Conservation (phyloP, 1,140 invertebrate species). For the Pseudomyrmex gracilis region DNA sequence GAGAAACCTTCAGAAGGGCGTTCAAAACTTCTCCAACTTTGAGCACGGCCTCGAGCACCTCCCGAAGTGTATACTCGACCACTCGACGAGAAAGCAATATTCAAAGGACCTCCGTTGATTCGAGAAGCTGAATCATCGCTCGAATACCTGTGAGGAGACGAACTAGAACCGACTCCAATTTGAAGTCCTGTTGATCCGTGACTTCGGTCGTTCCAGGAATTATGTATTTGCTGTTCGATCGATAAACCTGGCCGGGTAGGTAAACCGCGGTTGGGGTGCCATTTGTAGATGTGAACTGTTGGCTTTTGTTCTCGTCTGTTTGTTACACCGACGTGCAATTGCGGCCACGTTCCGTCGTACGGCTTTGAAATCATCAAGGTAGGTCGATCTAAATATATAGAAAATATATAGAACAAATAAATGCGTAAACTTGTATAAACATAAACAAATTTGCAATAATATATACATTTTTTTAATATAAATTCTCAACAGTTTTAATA, state of each 20-base stretch:
- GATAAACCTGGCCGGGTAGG: constrained; percentile 69
- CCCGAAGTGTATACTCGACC: constrained; percentile 73
- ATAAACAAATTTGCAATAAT: neutral
- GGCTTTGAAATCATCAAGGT: constrained; percentile 30
- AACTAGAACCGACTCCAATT: neutral
- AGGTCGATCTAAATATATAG: constrained; percentile 46
- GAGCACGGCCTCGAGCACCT: constrained; percentile 18
- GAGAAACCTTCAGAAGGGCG: neutral
- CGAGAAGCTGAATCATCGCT: constrained; percentile 8
- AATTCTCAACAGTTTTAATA: neutral
- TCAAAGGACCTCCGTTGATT: constrained; percentile 65
- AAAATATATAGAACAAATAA: neutral
- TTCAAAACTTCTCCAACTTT: neutral
- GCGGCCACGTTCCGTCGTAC: constrained; percentile 62
- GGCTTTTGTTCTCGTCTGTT: constrained; percentile 35
- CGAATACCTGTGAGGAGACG: neutral
- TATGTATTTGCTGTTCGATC: constrained; percentile 68
- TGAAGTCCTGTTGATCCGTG: constrained; percentile 54
- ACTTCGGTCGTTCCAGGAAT: constrained; percentile 63
- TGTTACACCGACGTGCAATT: constrained; percentile 36
- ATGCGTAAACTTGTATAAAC: too few relatives aligned
- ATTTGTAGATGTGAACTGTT: constrained; percentile 54
- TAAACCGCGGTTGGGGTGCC: constrained; percentile 19
- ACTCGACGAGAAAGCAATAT: constrained; percentile 68
- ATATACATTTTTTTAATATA: neutral